Conservation (phyloP, 1,140 invertebrate species). For the Apocrypta bakeri region DNA sequence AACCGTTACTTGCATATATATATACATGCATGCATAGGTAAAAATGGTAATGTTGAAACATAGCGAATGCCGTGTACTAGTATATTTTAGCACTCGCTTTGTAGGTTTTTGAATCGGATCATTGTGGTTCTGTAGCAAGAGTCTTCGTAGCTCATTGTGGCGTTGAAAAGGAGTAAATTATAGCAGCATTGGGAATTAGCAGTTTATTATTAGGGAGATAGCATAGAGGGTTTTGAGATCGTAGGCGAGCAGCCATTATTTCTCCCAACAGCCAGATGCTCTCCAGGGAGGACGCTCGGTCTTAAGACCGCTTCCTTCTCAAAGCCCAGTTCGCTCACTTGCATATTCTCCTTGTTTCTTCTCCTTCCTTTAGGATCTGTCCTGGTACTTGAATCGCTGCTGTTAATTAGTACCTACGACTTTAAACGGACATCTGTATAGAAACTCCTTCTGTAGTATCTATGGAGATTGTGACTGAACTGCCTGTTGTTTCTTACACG, state of each 20-base stretch:
- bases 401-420: conserved; percentile 70
- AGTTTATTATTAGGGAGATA: conserved; percentile 76
- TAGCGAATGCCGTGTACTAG: too few relatives aligned
- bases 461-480: neutral
- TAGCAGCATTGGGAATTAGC: conserved; percentile 75
- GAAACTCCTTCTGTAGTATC: conserved; percentile 32
- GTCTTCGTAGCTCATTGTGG: conserved; percentile 69
- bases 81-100: neutral
- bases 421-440: conserved; percentile 63
- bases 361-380: conserved; percentile 55
- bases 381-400: conserved; percentile 64
- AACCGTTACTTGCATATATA: too few relatives aligned
- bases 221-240: conserved; percentile 63
- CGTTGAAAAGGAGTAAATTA: conserved; percentile 75
- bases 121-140: neutral
- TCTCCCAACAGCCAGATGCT: conserved; percentile 68
- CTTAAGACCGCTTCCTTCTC: conserved; percentile 70
- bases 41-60: too few relatives aligned
- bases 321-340: conserved; percentile 25
- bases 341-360: conserved; percentile 56
- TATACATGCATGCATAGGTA: too few relatives aligned
- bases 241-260: conserved; percentile 72
- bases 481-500: conserved; percentile 37
- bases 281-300: conserved; percentile 69
- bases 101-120: neutral